phyloP scores from a whole-genome alignment of 2,797 vertebrate genomes.

The Peromyscus attwateri region DNA sequence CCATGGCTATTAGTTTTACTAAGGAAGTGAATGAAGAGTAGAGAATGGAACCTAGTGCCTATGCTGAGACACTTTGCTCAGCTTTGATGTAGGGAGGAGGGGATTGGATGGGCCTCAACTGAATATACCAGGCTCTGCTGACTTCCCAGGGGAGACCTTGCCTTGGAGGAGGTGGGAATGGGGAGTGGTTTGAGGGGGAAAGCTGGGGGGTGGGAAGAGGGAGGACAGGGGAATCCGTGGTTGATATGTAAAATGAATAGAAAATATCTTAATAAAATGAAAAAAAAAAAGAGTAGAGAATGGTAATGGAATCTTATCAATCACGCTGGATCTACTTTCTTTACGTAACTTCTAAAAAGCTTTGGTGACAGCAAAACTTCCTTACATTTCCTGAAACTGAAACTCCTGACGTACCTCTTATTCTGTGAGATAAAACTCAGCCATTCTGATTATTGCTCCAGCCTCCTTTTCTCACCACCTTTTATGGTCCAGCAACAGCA shows the following conservation, averaged over 20 bases:
- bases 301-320: background rate
- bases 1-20: background rate
- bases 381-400: background rate
- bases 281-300: background rate
- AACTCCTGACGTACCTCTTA: background rate
- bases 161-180: no score
- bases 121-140: no score
- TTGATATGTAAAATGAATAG: no score
- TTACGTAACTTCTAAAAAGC: background rate
- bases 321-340: background rate
- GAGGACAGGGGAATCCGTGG: no score
- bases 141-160: no score
- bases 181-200: no score
- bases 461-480: background rate
- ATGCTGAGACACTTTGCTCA: no score
- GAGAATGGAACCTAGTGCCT: background rate
- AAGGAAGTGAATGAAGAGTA: background rate
- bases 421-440: background rate
- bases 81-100: no score
- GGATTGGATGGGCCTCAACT: no score
- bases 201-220: no score
- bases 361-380: conserved; percentile 24
- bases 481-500: conserved; percentile 22
- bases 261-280: no score
- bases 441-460: background rate